Evolutionary conservation across 2,797 vertebrate genomes (phyloP).

Genomic region (Gallirallus australis): DNA sequence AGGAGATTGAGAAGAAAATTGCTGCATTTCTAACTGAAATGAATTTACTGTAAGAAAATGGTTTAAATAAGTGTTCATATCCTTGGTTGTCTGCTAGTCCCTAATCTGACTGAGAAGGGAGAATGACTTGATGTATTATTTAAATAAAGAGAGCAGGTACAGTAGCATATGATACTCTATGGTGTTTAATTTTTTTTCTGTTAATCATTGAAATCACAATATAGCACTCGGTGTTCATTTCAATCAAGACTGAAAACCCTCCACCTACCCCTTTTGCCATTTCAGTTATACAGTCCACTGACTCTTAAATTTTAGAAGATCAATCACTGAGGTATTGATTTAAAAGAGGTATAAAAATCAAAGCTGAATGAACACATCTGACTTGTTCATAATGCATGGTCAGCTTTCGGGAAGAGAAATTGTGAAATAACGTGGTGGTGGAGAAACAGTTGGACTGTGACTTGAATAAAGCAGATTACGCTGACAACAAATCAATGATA

Average conservation of each 20-base stretch:
- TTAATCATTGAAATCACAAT: conserved; percentile 29
- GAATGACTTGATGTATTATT: conserved; percentile 3
- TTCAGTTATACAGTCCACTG: conserved; percentile 51
- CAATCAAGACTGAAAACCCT: conserved; percentile 39
- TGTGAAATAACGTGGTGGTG: conserved; percentile 63
- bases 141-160: conserved; percentile 21
- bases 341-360: conserved; percentile 72
- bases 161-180: background rate
- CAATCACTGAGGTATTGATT: conserved; percentile 72
- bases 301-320: conserved; percentile 67
- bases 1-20: background rate
- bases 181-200: background rate
- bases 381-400: conserved; percentile 73
- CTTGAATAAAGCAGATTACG: conserved; percentile 74
- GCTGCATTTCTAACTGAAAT: background rate
- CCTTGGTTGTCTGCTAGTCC: background rate
- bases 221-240: conserved; percentile 48
- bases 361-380: conserved; percentile 71
- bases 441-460: conserved; percentile 73
- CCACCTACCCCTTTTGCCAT: conserved; percentile 26
- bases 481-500: conserved; percentile 75
- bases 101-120: background rate
- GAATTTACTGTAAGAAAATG: background rate
- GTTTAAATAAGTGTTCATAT: background rate
- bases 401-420: conserved; percentile 73